phyloP scores from a whole-genome alignment of 1,140 invertebrate species.

The Danaus melanippus region DNA sequence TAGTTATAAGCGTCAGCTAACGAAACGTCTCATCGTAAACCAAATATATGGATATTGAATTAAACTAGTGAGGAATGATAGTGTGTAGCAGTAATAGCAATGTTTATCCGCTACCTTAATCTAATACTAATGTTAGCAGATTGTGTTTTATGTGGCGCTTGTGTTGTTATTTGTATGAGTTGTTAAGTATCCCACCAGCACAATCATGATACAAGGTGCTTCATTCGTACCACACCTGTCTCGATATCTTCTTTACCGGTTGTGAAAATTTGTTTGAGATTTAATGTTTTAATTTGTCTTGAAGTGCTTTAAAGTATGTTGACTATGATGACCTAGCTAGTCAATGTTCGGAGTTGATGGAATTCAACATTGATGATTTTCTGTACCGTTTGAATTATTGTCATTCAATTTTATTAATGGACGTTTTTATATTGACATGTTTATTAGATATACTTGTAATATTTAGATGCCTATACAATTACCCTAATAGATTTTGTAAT shows the following conservation, averaged over 20 bases:
- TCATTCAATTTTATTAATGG: constrained; percentile 17
- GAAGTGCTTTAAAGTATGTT: constrained; percentile 31
- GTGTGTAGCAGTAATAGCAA: constrained; percentile 35
- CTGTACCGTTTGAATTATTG: constrained; percentile 27
- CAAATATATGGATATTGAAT: constrained; percentile 41
- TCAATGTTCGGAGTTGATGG: constrained; percentile 27
- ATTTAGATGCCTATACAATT: constrained; percentile 31
- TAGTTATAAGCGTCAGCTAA: constrained; percentile 18
- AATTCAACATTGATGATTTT: constrained; percentile 18
- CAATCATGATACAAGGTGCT: constrained; percentile 52
- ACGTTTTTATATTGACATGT: constrained; percentile 30
- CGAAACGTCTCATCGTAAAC: constrained; percentile 35
- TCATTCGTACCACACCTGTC: constrained; percentile 41
- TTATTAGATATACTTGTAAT: constrained; percentile 29
- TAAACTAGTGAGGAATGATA: constrained; percentile 34
- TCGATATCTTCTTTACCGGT: constrained; percentile 50
- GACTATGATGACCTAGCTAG: constrained; percentile 39
- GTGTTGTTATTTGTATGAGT: constrained; percentile 22
- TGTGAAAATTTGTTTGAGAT: constrained; percentile 62
- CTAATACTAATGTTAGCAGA: constrained; percentile 26
- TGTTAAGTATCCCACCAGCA: constrained; percentile 42
- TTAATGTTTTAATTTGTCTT: constrained; percentile 40
- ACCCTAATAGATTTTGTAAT: constrained; percentile 47
- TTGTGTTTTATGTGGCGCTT: constrained; percentile 29
- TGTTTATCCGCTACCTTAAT: constrained; percentile 27